Evolutionary conservation across 2,113 vertebrate genomes (phyloP), one percentile per base, ranked within the genome.

Genomic region (Brevimyrus niger): DNA sequence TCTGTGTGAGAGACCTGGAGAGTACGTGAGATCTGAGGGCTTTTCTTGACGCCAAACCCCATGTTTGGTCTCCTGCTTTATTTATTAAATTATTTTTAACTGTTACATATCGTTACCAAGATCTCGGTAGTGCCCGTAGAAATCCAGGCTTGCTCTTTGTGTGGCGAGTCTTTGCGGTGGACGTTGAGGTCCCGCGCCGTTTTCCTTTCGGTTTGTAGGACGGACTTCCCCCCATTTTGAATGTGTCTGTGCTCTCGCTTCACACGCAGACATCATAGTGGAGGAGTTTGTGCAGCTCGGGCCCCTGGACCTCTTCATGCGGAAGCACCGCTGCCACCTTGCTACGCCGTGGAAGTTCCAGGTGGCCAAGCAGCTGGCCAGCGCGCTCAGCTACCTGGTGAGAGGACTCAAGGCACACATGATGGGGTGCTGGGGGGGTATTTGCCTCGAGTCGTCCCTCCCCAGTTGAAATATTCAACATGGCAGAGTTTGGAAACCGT

Each of bases 351-450:
- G 98, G 98, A 99, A 99, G 92, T 99, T 99, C 94, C 98, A 98
- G 92, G 98, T 99, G 86, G 98, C 98, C 93, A 98, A 98, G 89
- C 98, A 99, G 91, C 95, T 99, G 84, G 98, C 98, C 42, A 97
- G 98, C 1, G 98, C 98, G 3, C 96, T 99, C 50, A 99, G 98
- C 93, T 99, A 99, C 94, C 92, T 99, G 97, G 98, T 99, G 93
- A 97, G 96, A 44, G 2, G 21, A 42, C 17, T 42, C 5, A 0
- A 82, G 35, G 58, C 23, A 27, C 23, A 61, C 58, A 23, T 55
- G 58, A 27, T 13, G 61, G n/a, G 27, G n/a, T 69, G 61, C 61
- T 65, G 61, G 61, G 61, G 61, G 61, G 61, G 10, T 1, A 69
- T 69, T 69, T 31, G 61, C 10, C 10, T 69, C 61, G 13, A 31